Evolutionary conservation across 2,888 invertebrate species (phyloP), one percentile per base, ranked within the genome.

Genomic region (Sipunculus nudus): DNA sequence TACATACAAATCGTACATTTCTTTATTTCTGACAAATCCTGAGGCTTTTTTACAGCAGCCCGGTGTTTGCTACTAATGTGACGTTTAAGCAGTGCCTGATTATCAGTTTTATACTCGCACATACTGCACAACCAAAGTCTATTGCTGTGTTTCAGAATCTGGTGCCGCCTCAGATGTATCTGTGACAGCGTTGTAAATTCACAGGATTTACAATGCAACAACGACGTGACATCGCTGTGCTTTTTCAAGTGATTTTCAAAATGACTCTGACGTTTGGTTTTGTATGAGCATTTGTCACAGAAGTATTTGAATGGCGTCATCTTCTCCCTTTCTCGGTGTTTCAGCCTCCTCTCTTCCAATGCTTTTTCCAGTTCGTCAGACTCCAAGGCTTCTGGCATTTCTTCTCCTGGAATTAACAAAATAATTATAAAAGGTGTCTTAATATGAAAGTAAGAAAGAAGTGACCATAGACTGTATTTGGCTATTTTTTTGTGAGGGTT

Each of bases 231-330:
- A 26, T 75, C 68, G 48, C 75, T 70, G 63, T 85, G 85, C 2
- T 82, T 69, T 32, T 74, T 69, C 65, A 79, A 70, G 68, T 85
- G 85, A 40, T 78, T 81, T 6, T 69, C 50, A 53, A 77, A 84
- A 63, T 85, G 85, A 68, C 84, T 84, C 57, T 79, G 79, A 32
- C 85, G 72, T 61, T 84, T 84, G n/a, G 82, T 80, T 66, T 84
- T 84, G 65, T 84, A 85, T 1, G 85, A 85, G 63, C 85, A 85
- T n/a, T 75, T 64, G 3, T 70, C 70, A 61, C 85, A 85, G 63
- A 80, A 84, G 67, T 78, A 83, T 63, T 84, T 85, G 62, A 75
- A 85, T 63, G 72, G 77, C 88, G 89, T n/a, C n/a, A n/a, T n/a
- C n/a, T n/a, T n/a, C n/a, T n/a, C n/a, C n/a, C n/a, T n/a, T n/a